Evolutionary conservation across 2,113 vertebrate genomes (phyloP).

Genomic region (Lepus timidus): DNA sequence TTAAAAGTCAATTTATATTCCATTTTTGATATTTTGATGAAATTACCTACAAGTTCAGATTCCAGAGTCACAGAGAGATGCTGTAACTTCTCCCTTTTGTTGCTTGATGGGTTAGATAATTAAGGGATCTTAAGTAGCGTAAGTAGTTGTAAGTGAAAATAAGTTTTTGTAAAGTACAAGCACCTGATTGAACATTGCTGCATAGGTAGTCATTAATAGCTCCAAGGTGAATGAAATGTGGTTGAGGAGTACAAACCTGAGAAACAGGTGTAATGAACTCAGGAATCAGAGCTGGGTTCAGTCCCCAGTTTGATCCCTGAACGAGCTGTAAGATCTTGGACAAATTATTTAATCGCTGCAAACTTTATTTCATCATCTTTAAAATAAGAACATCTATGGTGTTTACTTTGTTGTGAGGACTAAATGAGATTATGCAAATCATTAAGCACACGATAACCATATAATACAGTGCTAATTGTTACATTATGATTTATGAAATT

Average conservation of each 20-base stretch:
- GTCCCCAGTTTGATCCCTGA: not conserved
- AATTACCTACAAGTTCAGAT: slow-evolving; percentile 18
- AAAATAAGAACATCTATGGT: too few species aligned
- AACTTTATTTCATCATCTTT: not conserved
- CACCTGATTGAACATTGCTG: not conserved
- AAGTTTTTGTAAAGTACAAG: slow-evolving; percentile 32
- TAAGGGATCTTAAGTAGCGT: not conserved
- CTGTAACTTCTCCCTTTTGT: not conserved
- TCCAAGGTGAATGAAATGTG: too few species aligned
- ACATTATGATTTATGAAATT: not conserved
- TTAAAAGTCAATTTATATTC: slow-evolving; percentile 37
- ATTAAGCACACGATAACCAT: too few species aligned
- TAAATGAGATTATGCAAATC: too few species aligned
- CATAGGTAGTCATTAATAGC: too few species aligned
- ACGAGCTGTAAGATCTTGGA: not conserved
- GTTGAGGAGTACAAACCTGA: not conserved
- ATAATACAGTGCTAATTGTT: too few species aligned
- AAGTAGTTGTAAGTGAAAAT: not conserved
- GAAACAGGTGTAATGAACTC: not conserved
- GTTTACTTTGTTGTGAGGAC: too few species aligned
- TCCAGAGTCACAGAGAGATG: not conserved
- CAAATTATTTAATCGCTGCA: slow-evolving; percentile 9
- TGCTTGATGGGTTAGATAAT: not conserved
- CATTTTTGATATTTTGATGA: slow-evolving; percentile 44
- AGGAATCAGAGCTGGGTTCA: slow-evolving; percentile 37